Evolutionary conservation across 1,140 invertebrate species (phyloP).

Genomic region (Macrocentrus cingulum): DNA sequence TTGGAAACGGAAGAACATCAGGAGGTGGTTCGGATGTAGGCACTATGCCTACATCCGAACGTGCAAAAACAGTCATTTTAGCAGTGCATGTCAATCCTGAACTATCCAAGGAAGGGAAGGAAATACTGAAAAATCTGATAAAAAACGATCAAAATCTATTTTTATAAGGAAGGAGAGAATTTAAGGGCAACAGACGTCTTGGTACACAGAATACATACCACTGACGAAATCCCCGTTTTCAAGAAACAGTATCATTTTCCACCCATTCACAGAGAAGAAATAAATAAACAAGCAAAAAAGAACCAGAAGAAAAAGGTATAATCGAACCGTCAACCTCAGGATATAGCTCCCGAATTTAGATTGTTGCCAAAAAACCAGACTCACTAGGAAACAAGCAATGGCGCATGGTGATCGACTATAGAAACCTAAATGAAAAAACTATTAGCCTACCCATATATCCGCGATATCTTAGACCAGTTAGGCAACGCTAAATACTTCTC

Average conservation of each 20-base stretch:
- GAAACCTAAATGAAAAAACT: neutral
- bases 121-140: too few species aligned
- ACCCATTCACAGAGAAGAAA: too few species aligned
- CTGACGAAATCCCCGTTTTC: too few species aligned
- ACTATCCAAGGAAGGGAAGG: too few species aligned
- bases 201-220: too few species aligned
- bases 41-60: too few species aligned
- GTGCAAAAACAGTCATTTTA: too few species aligned
- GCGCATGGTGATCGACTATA: neutral
- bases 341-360: neutral
- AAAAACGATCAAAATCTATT: neutral
- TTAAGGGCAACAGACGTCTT: neutral
- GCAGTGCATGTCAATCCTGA: too few species aligned
- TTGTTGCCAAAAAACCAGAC: neutral
- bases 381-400: neutral
- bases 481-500: neutral
- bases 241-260: too few species aligned
- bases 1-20: too few species aligned
- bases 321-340: neutral
- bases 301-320: neutral
- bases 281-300: neutral
- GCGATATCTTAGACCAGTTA: neutral
- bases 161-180: neutral
- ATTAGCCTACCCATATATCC: neutral
- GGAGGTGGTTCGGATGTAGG: too few species aligned